A percentile compares a stretch with the other conserved stretches of the same genome.
These are phyloP conservation scores for Tyto alba DNA, from an alignment of 2,113 vertebrate genomes.

Conservation along the genomic window DNA sequence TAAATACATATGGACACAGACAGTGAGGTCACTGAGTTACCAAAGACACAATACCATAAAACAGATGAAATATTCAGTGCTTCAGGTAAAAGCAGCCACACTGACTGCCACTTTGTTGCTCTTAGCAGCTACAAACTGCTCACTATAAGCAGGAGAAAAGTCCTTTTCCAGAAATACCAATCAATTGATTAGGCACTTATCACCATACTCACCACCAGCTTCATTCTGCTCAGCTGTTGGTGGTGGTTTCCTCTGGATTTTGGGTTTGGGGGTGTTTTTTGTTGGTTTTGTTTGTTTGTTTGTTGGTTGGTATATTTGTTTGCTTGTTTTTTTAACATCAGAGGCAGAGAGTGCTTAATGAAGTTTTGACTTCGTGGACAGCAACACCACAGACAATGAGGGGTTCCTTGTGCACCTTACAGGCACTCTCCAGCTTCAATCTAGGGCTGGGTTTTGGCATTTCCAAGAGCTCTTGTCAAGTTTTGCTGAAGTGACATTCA, in stretches of 20 bases:
- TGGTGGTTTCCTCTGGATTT: background rate
- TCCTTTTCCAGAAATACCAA: background rate
- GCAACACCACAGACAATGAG: background rate
- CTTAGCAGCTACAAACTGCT: background rate
- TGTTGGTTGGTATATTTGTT: no score
- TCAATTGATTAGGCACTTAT: background rate
- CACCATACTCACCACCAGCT: background rate
- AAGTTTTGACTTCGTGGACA: background rate
- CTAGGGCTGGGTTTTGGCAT: background rate
- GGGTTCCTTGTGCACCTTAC: background rate
- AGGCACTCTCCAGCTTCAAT: background rate
- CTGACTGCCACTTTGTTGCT: background rate
- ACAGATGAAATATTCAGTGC: background rate
- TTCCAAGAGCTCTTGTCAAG: background rate
- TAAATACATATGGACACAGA: background rate
- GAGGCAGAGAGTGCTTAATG: background rate
- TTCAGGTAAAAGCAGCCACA: background rate
- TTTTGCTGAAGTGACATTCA: background rate
- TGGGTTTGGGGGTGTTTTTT: no score
- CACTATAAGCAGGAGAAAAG: background rate
- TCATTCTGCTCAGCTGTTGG: background rate
- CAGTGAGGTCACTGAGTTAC: background rate
- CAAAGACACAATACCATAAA: background rate
- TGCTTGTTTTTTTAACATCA: background rate
- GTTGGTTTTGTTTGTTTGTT: no score